phyloP scores from a whole-genome alignment of 2,113 vertebrate species.

The Acanthisitta chloris region DNA sequence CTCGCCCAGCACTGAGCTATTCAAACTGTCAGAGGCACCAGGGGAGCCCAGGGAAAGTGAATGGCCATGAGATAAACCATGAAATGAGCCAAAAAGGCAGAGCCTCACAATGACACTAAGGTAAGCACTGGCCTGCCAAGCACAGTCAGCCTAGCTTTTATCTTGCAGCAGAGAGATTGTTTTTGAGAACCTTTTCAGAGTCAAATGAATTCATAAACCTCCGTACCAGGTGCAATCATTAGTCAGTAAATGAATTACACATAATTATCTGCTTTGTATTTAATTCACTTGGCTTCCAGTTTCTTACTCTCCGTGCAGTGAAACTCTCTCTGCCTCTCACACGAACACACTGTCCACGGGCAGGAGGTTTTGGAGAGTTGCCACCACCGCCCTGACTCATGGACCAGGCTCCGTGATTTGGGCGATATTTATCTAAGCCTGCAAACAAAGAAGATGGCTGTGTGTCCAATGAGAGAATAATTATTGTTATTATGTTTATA shows the following conservation, averaged over 20 bases:
- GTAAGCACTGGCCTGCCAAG: not conserved
- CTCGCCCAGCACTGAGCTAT: not conserved
- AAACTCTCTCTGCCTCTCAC: slow-evolving; percentile 41
- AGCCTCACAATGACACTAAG: not conserved
- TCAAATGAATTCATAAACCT: slow-evolving; percentile 50
- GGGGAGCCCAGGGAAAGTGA: not conserved
- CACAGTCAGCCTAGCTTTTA: slow-evolving; percentile 14
- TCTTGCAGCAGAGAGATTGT: slow-evolving; percentile 25
- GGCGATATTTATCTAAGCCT: slow-evolving; percentile 53
- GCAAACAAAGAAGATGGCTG: slow-evolving; percentile 61
- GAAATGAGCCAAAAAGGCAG: not conserved
- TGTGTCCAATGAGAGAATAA: slow-evolving; percentile 52
- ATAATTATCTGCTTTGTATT: slow-evolving; percentile 68
- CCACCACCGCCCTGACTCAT: slow-evolving; percentile 52
- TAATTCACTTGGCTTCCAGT: slow-evolving; percentile 68
- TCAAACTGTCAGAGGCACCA: not conserved
- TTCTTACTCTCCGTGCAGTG: slow-evolving; percentile 35
- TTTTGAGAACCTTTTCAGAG: slow-evolving; percentile 23
- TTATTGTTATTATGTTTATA: slow-evolving; percentile 67
- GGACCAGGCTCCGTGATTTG: slow-evolving; percentile 32
- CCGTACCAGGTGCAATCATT: slow-evolving; percentile 66
- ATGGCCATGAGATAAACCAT: not conserved
- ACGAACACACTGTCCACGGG: slow-evolving; percentile 21
- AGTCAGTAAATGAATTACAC: slow-evolving; percentile 73
- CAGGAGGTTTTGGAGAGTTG: slow-evolving; percentile 50